A percentile compares a stretch with the other conserved stretches of the same genome.
phyloP scores from a whole-genome alignment of 2,797 vertebrate species.

The Tadarida brasiliensis region DNA sequence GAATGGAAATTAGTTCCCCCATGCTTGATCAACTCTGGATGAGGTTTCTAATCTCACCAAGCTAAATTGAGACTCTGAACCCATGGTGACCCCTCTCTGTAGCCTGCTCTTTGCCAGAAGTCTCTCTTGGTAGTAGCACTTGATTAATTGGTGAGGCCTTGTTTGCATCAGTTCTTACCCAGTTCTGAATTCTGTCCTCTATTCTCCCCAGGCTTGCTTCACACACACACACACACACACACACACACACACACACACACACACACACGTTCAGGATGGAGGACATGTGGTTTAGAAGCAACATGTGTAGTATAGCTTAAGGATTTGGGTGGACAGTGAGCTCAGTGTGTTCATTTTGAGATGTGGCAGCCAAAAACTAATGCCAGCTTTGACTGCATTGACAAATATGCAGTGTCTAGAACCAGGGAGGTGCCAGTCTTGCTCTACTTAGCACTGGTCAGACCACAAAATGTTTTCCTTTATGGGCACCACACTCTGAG shows the following conservation, averaged over 20 bases:
- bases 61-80: neutral
- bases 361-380: constrained; percentile 2
- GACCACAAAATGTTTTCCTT: constrained; percentile 8
- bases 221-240: neutral
- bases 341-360: neutral
- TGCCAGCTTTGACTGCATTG: neutral
- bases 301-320: neutral
- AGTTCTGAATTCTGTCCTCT: neutral
- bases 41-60: neutral
- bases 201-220: neutral
- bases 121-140: neutral
- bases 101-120: neutral
- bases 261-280: neutral
- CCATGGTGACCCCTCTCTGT: neutral
- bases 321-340: neutral
- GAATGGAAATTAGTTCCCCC: neutral
- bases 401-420: constrained; percentile 10
- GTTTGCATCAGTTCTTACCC: neutral
- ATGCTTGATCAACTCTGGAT: neutral
- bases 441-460: constrained; percentile 26
- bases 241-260: neutral
- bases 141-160: neutral
- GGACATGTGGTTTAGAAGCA: neutral
- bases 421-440: neutral
- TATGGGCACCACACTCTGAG: constrained; percentile 4